phyloP scores from a whole-genome alignment of 1,140 invertebrate species.

The Anadara kagoshimensis region DNA sequence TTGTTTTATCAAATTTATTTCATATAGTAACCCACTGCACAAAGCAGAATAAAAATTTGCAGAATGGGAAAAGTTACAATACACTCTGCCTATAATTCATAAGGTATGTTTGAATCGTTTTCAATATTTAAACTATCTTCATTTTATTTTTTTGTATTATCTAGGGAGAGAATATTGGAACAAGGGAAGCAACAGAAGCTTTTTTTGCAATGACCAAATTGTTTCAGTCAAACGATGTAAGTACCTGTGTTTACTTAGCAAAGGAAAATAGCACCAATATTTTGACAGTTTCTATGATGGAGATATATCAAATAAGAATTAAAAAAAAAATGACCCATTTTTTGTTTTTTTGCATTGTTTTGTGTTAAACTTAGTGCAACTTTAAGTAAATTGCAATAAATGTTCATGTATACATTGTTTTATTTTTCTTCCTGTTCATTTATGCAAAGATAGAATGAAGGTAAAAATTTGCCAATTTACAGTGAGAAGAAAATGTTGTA shows the following conservation, averaged over 20 bases:
- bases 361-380: too few species aligned
- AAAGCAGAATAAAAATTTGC: too few species aligned
- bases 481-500: too few species aligned
- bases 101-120: background rate
- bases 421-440: too few species aligned
- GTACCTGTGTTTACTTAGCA: constrained; percentile 16
- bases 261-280: too few species aligned
- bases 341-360: background rate
- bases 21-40: too few species aligned
- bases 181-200: constrained; percentile 96
- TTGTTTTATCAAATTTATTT: too few species aligned
- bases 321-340: background rate
- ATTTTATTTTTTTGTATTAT: constrained; percentile 38
- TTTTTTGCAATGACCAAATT: constrained; percentile 99
- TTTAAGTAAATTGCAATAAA: too few species aligned
- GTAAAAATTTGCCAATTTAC: too few species aligned
- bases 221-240: constrained; percentile 97
- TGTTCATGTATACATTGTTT: too few species aligned
- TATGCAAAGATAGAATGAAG: too few species aligned
- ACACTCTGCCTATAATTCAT: background rate
- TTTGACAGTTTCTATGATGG: too few species aligned
- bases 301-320: background rate
- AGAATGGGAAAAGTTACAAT: background rate
- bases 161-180: constrained; percentile 88
- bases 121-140: background rate